phyloP scores from a whole-genome alignment of 2,888 invertebrate genomes.

The Dasypolia templi region DNA sequence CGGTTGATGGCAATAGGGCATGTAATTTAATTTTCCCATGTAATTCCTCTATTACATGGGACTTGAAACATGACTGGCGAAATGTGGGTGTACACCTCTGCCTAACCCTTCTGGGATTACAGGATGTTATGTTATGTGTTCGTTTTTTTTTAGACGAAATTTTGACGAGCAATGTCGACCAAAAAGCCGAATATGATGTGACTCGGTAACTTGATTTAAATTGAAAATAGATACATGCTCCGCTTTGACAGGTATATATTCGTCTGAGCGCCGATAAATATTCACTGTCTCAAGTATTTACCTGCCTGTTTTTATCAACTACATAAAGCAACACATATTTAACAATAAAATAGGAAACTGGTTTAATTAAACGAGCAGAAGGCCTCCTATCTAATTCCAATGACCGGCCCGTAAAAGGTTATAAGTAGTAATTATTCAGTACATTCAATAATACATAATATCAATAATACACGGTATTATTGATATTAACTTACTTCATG shows the following conservation, averaged over 20 bases:
- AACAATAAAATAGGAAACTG: not conserved
- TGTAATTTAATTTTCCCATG: too few relatives aligned
- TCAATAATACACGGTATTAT: conserved; percentile 24
- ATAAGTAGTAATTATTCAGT: conserved; percentile 22
- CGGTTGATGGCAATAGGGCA: too few relatives aligned
- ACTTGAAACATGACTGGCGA: too few relatives aligned
- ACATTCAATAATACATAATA: too few relatives aligned
- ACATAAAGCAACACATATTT: not conserved
- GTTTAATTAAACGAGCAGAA: conserved; percentile 5
- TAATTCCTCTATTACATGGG: too few relatives aligned
- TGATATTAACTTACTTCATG: conserved; percentile 11
- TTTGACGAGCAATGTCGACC: conserved; percentile 11
- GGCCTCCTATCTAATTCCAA: conserved; percentile 13
- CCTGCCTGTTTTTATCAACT: not conserved
- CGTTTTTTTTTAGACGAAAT: conserved; percentile 6
- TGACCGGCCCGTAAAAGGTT: conserved; percentile 20
- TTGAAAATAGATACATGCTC: conserved; percentile 20
- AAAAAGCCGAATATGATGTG: conserved; percentile 4
- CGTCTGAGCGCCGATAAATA: conserved; percentile 1
- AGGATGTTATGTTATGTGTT: too few relatives aligned
- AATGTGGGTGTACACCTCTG: too few relatives aligned
- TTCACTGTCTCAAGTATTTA: not conserved
- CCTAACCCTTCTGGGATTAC: too few relatives aligned
- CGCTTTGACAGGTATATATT: conserved; percentile 17
- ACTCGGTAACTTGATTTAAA: not conserved